Percentiles rank a stretch among this genome's conserved stretches.
phyloP scores from a whole-genome alignment of 2,797 vertebrate species.

The Hapalemur alaotrensis region DNA sequence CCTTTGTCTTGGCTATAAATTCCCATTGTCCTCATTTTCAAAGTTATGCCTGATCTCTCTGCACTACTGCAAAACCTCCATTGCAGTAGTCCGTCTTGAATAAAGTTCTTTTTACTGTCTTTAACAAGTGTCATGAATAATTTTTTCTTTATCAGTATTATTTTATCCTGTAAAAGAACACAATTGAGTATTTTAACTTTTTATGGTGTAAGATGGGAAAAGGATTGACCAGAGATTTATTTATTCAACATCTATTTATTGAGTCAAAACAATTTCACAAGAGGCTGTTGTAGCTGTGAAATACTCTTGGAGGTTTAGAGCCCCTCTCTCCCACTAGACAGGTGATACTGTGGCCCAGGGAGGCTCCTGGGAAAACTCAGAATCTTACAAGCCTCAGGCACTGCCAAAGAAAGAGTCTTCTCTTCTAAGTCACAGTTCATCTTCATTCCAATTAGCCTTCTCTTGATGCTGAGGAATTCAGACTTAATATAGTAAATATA shows the following conservation, averaged over 20 bases:
- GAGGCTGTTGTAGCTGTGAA: neutral
- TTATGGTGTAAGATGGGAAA: neutral
- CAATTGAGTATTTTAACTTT: slow-evolving; percentile 16
- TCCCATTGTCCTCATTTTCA: neutral
- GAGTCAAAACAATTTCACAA: neutral
- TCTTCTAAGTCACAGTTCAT: neutral
- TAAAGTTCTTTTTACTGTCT: neutral
- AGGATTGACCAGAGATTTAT: neutral
- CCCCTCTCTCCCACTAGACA: neutral
- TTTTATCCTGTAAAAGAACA: neutral
- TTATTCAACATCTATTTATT: neutral
- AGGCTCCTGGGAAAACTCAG: neutral
- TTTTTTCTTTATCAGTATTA: neutral
- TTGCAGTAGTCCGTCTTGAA: neutral
- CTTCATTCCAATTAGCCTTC: neutral
- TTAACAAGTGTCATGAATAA: neutral
- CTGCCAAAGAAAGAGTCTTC: neutral
- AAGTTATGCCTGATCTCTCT: neutral
- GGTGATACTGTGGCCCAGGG: neutral
- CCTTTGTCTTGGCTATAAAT: neutral
- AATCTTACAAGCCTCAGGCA: neutral
- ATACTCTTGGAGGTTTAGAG: neutral
- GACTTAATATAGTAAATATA: neutral
- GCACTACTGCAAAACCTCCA: neutral
- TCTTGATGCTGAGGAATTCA: neutral